Conservation (phyloP, 2,797 vertebrate species). For the Cyclura pinguis region DNA sequence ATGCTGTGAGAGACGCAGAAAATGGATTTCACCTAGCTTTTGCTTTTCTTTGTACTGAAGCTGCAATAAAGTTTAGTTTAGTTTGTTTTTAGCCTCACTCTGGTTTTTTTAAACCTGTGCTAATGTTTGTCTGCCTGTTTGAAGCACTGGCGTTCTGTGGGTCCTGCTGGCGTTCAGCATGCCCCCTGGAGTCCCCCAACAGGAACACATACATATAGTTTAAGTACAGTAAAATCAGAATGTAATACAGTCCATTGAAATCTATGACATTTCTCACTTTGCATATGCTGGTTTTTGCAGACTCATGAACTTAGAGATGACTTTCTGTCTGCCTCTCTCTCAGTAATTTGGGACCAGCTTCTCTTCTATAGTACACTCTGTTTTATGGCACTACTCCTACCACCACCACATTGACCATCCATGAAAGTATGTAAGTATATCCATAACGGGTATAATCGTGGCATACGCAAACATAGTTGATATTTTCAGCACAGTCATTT, state of each 20-base stretch:
- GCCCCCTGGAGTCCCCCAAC: too few relatives aligned
- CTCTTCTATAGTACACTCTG: neutral
- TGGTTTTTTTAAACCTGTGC: too few relatives aligned
- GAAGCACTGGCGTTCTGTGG: too few relatives aligned
- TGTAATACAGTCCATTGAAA: neutral
- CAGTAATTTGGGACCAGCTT: neutral
- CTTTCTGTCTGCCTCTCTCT: neutral
- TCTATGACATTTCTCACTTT: neutral
- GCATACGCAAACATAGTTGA: neutral
- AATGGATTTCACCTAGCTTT: too few relatives aligned
- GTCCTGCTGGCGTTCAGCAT: too few relatives aligned
- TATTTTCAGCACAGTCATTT: neutral
- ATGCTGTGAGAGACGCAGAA: too few relatives aligned
- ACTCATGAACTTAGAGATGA: neutral
- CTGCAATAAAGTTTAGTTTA: too few relatives aligned
- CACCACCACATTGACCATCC: neutral
- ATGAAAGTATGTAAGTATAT: neutral
- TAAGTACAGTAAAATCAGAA: neutral
- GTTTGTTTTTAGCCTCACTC: too few relatives aligned
- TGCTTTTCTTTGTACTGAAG: too few relatives aligned
- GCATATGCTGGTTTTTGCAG: neutral
- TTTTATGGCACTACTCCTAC: neutral
- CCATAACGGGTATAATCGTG: neutral
- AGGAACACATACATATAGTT: neutral
- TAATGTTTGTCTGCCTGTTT: too few relatives aligned